These are phyloP conservation scores for Drosophila nigrodunni DNA, from an alignment of 1,140 invertebrate species.

Conservation along the genomic window DNA sequence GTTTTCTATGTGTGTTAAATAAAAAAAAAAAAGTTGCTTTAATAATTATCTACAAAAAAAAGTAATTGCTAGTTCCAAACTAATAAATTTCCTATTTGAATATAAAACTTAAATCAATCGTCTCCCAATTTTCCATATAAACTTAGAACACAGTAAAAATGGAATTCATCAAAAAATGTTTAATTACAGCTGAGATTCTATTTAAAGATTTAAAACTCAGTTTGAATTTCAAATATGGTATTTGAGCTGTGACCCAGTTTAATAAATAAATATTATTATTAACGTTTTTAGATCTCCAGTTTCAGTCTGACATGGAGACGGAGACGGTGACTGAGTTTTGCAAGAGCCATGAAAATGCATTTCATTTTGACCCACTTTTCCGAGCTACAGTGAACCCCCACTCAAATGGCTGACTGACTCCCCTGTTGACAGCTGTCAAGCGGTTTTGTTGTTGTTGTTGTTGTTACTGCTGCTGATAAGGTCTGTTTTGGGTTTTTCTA, in stretches of 20 bases:
- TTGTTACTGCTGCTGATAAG: constrained; percentile 12
- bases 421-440: constrained; percentile 27
- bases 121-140: too few species aligned
- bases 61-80: too few species aligned
- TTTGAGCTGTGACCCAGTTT: constrained; percentile 8
- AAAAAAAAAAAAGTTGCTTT: too few species aligned
- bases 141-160: too few species aligned
- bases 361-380: constrained; percentile 61
- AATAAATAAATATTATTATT: constrained; percentile 22
- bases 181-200: too few species aligned
- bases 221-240: background rate
- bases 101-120: too few species aligned
- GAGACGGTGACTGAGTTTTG: background rate
- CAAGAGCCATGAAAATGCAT: constrained; percentile 58
- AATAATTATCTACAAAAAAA: too few species aligned
- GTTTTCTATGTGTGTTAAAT: too few species aligned
- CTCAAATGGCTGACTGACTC: constrained; percentile 26
- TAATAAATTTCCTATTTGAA: too few species aligned
- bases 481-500: constrained; percentile 4
- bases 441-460: background rate
- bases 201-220: too few species aligned
- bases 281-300: constrained; percentile 34
- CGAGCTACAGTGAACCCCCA: constrained; percentile 6
- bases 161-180: too few species aligned
- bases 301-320: constrained; percentile 5